These are phyloP conservation scores for Palloptera scutellata DNA, from an alignment of 2,888 invertebrate species.

Conservation along the genomic window DNA sequence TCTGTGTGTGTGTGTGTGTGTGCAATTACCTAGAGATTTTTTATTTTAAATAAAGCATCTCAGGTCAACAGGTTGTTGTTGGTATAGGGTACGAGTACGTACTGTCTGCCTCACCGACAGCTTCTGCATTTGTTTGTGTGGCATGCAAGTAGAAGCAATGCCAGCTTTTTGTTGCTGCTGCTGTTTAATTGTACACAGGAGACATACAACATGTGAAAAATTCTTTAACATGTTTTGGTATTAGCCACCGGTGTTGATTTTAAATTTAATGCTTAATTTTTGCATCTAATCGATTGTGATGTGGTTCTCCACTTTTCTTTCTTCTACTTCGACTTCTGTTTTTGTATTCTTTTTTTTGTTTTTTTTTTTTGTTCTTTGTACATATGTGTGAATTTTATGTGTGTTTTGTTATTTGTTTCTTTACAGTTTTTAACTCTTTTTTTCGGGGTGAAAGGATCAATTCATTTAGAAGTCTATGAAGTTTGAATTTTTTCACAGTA, in stretches of 20 bases:
- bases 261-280: conserved; percentile 34
- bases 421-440: not conserved
- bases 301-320: conserved; percentile 22
- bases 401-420: not conserved
- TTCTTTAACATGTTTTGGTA: conserved; percentile 52
- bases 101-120: too few relatives aligned
- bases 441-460: not conserved
- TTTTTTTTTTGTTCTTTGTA: not conserved
- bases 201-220: conserved; percentile 47
- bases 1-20: too few relatives aligned
- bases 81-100: too few relatives aligned
- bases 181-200: not conserved
- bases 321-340: conserved; percentile 1
- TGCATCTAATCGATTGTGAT: conserved; percentile 33
- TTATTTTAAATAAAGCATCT: conserved; percentile 30
- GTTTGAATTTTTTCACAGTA: too few relatives aligned
- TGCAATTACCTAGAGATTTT: too few relatives aligned
- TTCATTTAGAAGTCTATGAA: not conserved
- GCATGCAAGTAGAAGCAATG: conserved; percentile 3
- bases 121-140: not conserved
- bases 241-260: conserved; percentile 47
- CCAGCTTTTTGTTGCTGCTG: conserved; percentile 7
- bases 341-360: conserved; percentile 1
- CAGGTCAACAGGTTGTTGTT: conserved; percentile 53
- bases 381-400: not conserved